Percentiles rank a stretch among this genome's conserved stretches.
Conservation (phyloP, 2,113 vertebrate species). For the Nipponia nippon region DNA sequence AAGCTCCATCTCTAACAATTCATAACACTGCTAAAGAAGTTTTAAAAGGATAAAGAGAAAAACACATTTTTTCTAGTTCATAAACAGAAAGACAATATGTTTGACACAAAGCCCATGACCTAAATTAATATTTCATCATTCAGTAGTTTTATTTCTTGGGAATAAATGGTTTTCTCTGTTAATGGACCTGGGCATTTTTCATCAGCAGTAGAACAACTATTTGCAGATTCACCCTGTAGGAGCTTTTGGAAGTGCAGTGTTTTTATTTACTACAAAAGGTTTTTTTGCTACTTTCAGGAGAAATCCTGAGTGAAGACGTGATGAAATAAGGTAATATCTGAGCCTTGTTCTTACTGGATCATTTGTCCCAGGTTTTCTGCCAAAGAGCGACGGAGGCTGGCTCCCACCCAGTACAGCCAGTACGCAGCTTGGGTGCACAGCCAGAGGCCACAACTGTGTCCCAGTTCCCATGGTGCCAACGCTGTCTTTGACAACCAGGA, state of each 20-base stretch:
- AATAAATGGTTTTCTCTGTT: constrained; percentile 40
- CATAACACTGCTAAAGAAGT: neutral
- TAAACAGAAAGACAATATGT: constrained; percentile 6
- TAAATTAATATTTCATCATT: constrained; percentile 26
- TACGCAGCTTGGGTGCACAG: rapidly evolving
- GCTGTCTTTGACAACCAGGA: neutral
- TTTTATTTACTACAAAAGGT: neutral
- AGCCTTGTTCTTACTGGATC: neutral
- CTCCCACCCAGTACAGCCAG: neutral
- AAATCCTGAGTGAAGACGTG: neutral
- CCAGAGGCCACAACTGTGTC: neutral
- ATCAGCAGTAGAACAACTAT: neutral
- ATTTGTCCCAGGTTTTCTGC: neutral
- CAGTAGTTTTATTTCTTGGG: constrained; percentile 24
- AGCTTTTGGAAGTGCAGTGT: neutral
- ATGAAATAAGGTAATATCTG: neutral
- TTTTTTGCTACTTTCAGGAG: neutral
- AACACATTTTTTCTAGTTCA: neutral
- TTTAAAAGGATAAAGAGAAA: constrained; percentile 8
- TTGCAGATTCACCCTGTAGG: neutral
- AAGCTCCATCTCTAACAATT: neutral
- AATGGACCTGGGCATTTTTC: neutral
- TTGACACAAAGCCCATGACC: neutral
- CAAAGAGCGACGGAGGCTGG: rapidly evolving
- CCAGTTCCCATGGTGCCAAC: neutral